Base-by-base conservation (phyloP, 2,888 invertebrate species). In the Lepidocyrtoides sp. region DNA sequence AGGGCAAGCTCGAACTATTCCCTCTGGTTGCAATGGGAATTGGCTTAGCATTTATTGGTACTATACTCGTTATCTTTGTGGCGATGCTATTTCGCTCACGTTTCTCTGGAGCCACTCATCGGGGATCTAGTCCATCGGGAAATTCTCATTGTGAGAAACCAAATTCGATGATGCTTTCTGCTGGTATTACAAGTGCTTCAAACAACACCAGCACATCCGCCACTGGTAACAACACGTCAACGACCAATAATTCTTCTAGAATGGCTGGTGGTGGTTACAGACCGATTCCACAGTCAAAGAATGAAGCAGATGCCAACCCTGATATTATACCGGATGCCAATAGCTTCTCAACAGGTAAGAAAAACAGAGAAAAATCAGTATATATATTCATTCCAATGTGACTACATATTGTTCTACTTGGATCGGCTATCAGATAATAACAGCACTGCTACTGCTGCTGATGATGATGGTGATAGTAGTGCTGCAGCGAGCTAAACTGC, bases 321-420 rank as follows among this genome's bases (percentile, higher is more conserved):
- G 94, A 94, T 92, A 94, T 94, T 87, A 94, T 94, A 83, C 93
- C 94, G 63, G 94, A 93, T 93, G 94, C 93, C 93, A 94, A 94
- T 89, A 93, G 92, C 89, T 94, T 92, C 91, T 92, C 93, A 88
- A 92, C 93, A 91, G 94, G 94, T 94, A 88, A 92, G 75, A 86
- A 92, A 63, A 44, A 36, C 41, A 51, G 23, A 32, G 8, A 5
- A 75, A 51, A 75, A 48, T 48, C n/a, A 44, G 26, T 75, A 48
- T 48, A 75, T 23, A 75, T 26, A 26, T 57, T 48, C 48, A 14
- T 51, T 29, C 57, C 54, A 29, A 36, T 44, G 29, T 17, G 51
- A 12, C 44, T 26, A 36, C 32, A 51, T 51, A 17, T 57, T 57
- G 79, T 79, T 79, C 54, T 32, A 36, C 20, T 57, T 57, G 26